Percentiles rank a stretch among this genome's conserved stretches.
These are phyloP conservation scores for Bos taurus DNA, from an alignment of 2,113 vertebrate genomes.

Conservation along the genomic window ARS-UCD2.0 NC_037339.1:7707001-7707500, in stretches of 20 bases:
- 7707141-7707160: constrained; percentile 57
- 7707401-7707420: not conserved
- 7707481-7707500: too few species aligned
- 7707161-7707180: constrained; percentile 34
- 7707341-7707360: not conserved
- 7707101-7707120: constrained; percentile 64
- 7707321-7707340: constrained; percentile 45
- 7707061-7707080: constrained; percentile 65
- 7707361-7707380: not conserved
- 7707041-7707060: constrained; percentile 37
- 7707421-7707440: too few species aligned
- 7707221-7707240: not conserved
- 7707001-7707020: not conserved
- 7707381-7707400: not conserved
- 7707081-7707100: constrained; percentile 66
- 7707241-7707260: not conserved
- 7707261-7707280: not conserved
- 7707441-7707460: fast-evolving
- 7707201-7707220: not conserved
- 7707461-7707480: fast-evolving
- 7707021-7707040: constrained; percentile 15
- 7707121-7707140: constrained; percentile 65
- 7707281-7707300: constrained; percentile 35
- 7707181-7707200: constrained; percentile 34
- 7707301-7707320: not conserved